These are phyloP conservation scores for Aurelia sp. DNA, from an alignment of 30 jellyfish, hydroid and myxozoan genomes.

Conservation along the genomic window DNA sequence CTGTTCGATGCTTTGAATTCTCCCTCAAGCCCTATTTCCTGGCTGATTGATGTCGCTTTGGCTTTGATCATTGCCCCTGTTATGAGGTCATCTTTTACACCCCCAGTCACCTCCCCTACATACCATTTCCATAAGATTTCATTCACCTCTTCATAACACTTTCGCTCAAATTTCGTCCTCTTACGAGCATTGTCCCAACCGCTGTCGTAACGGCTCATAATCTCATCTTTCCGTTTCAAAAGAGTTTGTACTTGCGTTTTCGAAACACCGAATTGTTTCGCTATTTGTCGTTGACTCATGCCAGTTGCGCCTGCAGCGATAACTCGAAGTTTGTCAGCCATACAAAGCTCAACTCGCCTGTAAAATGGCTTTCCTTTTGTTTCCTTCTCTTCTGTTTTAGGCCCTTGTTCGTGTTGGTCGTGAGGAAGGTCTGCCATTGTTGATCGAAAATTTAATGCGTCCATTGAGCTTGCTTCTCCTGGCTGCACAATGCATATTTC, in stretches of 20 bases:
- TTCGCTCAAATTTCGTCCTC: conserved; percentile 43
- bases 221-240: conserved; percentile 64
- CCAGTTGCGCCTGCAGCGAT: conserved; percentile 69
- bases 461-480: conserved; percentile 8
- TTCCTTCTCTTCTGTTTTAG: conserved; percentile 2
- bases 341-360: conserved; percentile 68
- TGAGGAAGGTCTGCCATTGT: too few species aligned
- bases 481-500: not conserved
- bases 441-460: too few species aligned
- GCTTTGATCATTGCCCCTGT: conserved; percentile 70
- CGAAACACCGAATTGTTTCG: conserved; percentile 72
- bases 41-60: conserved; percentile 52
- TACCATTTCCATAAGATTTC: conserved; percentile 56
- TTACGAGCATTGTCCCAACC: conserved; percentile 64
- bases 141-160: conserved; percentile 54
- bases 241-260: conserved; percentile 72
- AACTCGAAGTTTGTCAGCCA: conserved; percentile 63
- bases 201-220: conserved; percentile 55
- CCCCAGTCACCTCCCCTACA: not conserved
- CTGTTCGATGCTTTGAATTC: conserved; percentile 82
- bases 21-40: conserved; percentile 48
- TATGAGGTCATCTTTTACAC: not conserved
- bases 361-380: conserved; percentile 3
- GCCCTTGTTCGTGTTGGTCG: conserved; percentile 13
- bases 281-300: conserved; percentile 68